A percentile compares a stretch with the other conserved stretches of the same genome.
These are phyloP conservation scores for Galbula dea DNA, from an alignment of 2,113 vertebrate genomes.

Conservation along the genomic window DNA sequence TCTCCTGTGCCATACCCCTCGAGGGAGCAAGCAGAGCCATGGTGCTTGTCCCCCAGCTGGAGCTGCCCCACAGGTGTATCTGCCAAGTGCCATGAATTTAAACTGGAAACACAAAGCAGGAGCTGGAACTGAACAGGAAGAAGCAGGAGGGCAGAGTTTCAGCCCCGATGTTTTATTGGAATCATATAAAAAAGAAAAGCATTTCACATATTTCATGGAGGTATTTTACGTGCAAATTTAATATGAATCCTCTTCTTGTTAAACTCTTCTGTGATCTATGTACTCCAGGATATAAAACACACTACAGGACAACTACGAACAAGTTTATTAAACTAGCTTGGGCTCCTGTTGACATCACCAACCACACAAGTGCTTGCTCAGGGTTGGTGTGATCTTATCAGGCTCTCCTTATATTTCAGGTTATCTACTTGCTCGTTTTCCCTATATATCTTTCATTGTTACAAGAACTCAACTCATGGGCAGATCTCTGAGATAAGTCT, in stretches of 20 bases:
- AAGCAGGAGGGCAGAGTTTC: conserved; percentile 61
- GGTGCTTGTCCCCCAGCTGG: conserved; percentile 8
- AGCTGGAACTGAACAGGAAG: conserved; percentile 33
- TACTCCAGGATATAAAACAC: conserved; percentile 64
- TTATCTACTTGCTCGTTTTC: conserved; percentile 48
- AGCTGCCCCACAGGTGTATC: neutral
- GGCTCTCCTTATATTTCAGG: conserved; percentile 50
- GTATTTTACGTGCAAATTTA: conserved; percentile 63
- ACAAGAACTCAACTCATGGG: conserved; percentile 65
- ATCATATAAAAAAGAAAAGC: conserved; percentile 66
- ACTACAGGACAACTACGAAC: conserved; percentile 62
- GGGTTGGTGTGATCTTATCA: conserved; percentile 70
- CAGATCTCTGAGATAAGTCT: conserved; percentile 62
- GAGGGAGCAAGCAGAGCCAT: neutral
- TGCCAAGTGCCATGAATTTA: conserved; percentile 16
- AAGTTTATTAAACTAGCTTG: conserved; percentile 73
- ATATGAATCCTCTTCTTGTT: conserved; percentile 75
- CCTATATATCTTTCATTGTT: conserved; percentile 63
- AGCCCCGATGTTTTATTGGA: conserved; percentile 71
- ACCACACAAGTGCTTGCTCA: conserved; percentile 68
- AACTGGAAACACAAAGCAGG: conserved; percentile 45
- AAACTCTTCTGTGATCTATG: conserved; percentile 69
- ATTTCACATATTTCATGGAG: conserved; percentile 68
- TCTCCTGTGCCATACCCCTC: neutral
- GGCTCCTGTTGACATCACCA: conserved; percentile 74